Evolutionary conservation across 2,113 vertebrate genomes (phyloP), one percentile per base, ranked within the genome.

Genomic region (Heptranchias perlo): DNA sequence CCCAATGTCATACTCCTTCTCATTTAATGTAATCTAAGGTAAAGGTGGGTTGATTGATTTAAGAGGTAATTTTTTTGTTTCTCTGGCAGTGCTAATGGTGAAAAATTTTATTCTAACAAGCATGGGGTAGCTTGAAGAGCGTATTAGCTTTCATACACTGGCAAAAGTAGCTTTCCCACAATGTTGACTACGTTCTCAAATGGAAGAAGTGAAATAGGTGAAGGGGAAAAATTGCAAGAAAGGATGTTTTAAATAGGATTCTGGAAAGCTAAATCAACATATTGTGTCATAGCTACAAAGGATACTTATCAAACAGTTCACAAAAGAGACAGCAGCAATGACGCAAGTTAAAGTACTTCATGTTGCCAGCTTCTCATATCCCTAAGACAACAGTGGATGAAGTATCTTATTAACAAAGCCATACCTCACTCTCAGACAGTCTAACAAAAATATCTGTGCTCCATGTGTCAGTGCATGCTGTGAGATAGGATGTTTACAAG

Each of bases 331-430:
- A 95, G n/a, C 64, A 49, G 64, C 65, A 31, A 52, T 95, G 94
- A 95, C 94, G 64, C 94, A 95, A 69, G 64, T 52, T 69, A 35
- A 69, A 95, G 94, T 95, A 67, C 65, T 69, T 49, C 62, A 31
- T 69, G 65, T 69, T 95, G 94, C 64, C 94, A 95, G 94, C 44
- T 73, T 95, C 64, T 69, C 62, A 92, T 92, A 95, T 95, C 93
- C 93, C 93, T 95, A 95, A 95, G 94, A 69, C 94, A 69, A 69
- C 64, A 95, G 44, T 65, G 16, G 47, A 95, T 95, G 64, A 69
- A 49, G 94, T 49, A 69, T 31, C 47, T 95, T 95, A 95, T 95
- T 69, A 95, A 69, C 39, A 67, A 95, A 95, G 94, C 39, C 44
- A 69, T 95, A 95, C 65, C 64, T 95, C 94, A 95, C 44, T 95